Conservation (phyloP, 2,113 vertebrate genomes). For the Taxidea taxus region DNA sequence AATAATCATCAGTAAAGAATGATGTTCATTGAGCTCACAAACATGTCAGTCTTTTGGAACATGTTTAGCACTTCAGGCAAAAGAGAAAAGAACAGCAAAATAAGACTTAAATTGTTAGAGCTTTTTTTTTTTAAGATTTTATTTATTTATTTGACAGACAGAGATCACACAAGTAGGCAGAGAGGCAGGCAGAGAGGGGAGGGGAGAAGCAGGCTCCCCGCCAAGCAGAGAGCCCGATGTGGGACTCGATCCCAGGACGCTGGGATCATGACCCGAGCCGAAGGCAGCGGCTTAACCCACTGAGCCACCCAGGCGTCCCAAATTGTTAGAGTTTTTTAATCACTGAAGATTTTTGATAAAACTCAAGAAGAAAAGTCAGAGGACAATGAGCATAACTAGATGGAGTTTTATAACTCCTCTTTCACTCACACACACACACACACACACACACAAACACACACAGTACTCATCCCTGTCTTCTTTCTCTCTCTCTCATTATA, state of each 20-base stretch:
- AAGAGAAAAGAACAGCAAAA: not conserved
- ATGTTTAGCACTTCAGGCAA: not conserved
- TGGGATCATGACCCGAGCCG: too few relatives aligned
- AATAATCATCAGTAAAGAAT: constrained; percentile 38
- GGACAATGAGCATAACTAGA: not conserved
- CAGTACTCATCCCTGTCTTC: not conserved
- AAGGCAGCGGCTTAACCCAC: too few relatives aligned
- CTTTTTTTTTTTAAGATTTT: too few relatives aligned
- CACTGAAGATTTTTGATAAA: not conserved
- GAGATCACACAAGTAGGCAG: too few relatives aligned
- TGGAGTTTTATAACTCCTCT: not conserved
- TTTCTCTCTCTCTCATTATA: not conserved
- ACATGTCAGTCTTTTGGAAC: not conserved
- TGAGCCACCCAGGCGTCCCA: too few relatives aligned
- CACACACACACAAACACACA: not conserved
- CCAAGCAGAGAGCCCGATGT: too few relatives aligned
- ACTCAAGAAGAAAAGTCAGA: not conserved
- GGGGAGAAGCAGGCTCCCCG: too few relatives aligned
- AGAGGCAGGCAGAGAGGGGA: too few relatives aligned
- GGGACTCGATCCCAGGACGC: too few relatives aligned
- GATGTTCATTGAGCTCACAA: not conserved
- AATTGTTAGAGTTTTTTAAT: not conserved
- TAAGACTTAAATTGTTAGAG: not conserved
- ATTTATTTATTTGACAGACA: too few relatives aligned
- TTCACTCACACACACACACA: not conserved